phyloP scores from a whole-genome alignment of 1,140 invertebrate genomes.

The Rhyzopertha dominica region DNA sequence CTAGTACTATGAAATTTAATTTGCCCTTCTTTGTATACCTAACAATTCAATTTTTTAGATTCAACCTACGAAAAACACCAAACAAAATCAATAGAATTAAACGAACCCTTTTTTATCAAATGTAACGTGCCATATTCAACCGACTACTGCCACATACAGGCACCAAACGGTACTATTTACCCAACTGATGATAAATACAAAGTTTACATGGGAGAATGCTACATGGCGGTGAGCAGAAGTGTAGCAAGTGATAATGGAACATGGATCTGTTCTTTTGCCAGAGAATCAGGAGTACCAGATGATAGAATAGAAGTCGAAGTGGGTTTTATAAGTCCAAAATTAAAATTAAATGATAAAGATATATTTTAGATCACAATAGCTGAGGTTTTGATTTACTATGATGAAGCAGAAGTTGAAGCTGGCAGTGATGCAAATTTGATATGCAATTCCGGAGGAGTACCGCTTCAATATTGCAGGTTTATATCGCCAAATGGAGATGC shows the following conservation, averaged over 20 bases:
- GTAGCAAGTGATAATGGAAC: slow-evolving; percentile 10
- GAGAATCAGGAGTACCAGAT: slow-evolving; percentile 5
- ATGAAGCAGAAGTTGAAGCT: slow-evolving; percentile 2
- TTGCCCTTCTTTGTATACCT: too few species aligned
- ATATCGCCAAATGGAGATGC: slow-evolving; percentile 8
- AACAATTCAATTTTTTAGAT: slow-evolving; percentile 4
- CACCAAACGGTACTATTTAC: slow-evolving; percentile 9
- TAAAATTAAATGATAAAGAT: neutral
- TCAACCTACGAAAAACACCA: slow-evolving; percentile 6
- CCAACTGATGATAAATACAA: neutral
- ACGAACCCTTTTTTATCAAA: slow-evolving; percentile 5
- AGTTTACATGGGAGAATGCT: slow-evolving; percentile 8
- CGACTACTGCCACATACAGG: slow-evolving; percentile 12
- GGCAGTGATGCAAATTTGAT: slow-evolving; percentile 3
- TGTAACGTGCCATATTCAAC: slow-evolving; percentile 12
- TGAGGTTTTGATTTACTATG: slow-evolving; percentile 1
- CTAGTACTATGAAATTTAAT: too few species aligned
- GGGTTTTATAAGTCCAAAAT: neutral
- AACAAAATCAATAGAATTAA: slow-evolving; percentile 1
- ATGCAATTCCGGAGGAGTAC: slow-evolving; percentile 12
- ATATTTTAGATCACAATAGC: slow-evolving; percentile 9
- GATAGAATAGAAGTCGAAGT: slow-evolving; percentile 7
- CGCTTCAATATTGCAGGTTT: slow-evolving; percentile 16
- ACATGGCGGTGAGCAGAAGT: neutral
- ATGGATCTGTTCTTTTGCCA: slow-evolving; percentile 12